Evolutionary conservation across 2,888 invertebrate species (phyloP).

Genomic region (Mesorhabditis belari): DNA sequence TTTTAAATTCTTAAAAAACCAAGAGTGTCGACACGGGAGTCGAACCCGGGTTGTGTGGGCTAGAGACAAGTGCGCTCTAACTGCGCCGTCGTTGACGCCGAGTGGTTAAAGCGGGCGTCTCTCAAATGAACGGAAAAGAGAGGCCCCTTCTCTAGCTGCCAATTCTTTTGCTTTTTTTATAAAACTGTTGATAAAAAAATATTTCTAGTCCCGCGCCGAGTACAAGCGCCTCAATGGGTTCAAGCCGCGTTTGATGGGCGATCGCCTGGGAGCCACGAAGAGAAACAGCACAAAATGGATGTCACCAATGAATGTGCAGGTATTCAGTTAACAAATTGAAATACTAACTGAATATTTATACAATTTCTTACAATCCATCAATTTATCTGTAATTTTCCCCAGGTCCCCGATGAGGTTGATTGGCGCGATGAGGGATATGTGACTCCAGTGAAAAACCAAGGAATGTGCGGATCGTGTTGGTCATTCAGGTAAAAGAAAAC

Average conservation of each 20-base stretch:
- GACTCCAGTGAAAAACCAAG: slow-evolving; percentile 48
- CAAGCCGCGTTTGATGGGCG: slow-evolving; percentile 23
- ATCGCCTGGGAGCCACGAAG: slow-evolving; percentile 5
- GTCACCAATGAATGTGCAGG: slow-evolving; percentile 41
- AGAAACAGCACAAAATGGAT: slow-evolving; percentile 37
- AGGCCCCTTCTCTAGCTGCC: too few species aligned
- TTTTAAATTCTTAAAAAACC: too few species aligned
- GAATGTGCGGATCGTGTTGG: slow-evolving; percentile 51
- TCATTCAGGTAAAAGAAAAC: slow-evolving; percentile 26
- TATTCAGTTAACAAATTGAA: not conserved
- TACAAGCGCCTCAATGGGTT: slow-evolving; percentile 50
- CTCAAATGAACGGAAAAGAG: too few species aligned
- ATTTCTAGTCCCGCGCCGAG: slow-evolving; percentile 42
- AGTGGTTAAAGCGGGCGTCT: too few species aligned
- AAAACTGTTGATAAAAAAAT: not conserved
- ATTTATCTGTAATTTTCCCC: too few species aligned
- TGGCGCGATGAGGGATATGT: slow-evolving; percentile 49
- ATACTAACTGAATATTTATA: not conserved
- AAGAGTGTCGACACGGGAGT: too few species aligned
- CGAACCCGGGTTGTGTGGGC: too few species aligned
- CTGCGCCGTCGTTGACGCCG: not conserved
- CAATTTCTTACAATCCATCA: too few species aligned
- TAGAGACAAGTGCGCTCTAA: too few species aligned
- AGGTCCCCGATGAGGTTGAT: slow-evolving; percentile 45
- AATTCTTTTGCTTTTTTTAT: too few species aligned